Conservation (phyloP, 2,113 vertebrate genomes). For the Amblyopsis rosae region DNA sequence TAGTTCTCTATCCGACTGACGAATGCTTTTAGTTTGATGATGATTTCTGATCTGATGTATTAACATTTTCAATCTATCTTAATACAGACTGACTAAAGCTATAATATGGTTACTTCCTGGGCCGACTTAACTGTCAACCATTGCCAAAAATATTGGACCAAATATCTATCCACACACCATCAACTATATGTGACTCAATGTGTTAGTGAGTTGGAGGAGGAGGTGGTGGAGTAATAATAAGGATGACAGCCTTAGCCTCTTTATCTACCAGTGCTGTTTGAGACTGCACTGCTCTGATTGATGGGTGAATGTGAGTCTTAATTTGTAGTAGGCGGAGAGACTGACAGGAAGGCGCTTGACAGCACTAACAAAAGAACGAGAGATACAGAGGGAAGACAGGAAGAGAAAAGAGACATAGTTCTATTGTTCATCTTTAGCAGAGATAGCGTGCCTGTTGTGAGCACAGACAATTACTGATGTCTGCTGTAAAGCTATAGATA, state of each 20-base stretch:
- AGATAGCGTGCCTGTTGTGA: conserved; percentile 43
- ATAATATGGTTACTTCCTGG: no score
- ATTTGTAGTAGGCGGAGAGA: conserved; percentile 61
- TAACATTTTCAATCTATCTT: no score
- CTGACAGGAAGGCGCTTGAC: conserved; percentile 45
- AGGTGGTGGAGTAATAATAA: conserved; percentile 33
- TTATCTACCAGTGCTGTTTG: conserved; percentile 41
- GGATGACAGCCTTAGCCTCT: conserved; percentile 42
- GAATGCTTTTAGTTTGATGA: no score
- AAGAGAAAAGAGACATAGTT: conserved; percentile 36
- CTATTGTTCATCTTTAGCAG: conserved; percentile 47
- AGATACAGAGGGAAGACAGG: conserved; percentile 35
- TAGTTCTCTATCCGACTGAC: no score
- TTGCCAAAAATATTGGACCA: no score
- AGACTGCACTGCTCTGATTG: conserved; percentile 50
- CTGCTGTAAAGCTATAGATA: conserved; percentile 16
- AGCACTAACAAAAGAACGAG: conserved; percentile 47
- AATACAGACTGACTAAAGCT: no score
- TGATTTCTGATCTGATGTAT: no score
- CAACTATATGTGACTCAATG: no score
- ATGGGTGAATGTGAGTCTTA: conserved; percentile 57
- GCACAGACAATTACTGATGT: conserved; percentile 15
- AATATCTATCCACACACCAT: no score
- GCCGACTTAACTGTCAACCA: no score
- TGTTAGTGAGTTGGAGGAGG: no score